Conservation (phyloP, 2,113 vertebrate genomes). For the Nibea albiflora region DNA sequence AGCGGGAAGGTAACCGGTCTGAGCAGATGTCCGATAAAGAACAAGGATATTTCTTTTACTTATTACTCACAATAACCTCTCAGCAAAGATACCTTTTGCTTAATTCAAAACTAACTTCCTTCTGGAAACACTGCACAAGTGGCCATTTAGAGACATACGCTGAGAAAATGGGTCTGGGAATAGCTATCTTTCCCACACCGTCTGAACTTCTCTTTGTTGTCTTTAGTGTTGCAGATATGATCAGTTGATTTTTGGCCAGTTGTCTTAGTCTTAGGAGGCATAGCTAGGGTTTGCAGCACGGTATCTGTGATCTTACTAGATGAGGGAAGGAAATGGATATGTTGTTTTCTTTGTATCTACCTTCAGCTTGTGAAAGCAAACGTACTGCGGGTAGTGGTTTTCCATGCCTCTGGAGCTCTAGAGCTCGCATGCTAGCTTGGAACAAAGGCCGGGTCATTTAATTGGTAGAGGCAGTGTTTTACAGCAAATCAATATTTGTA, state of each 20-base stretch:
- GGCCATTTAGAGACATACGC: slow-evolving; percentile 37
- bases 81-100: slow-evolving; percentile 39
- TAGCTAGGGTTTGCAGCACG: slow-evolving; percentile 31
- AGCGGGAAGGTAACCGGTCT: background rate
- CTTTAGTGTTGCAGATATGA: slow-evolving; percentile 71
- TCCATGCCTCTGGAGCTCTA: slow-evolving; percentile 20
- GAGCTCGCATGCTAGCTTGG: slow-evolving; percentile 3
- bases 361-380: slow-evolving; percentile 66
- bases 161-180: slow-evolving; percentile 54
- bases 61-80: slow-evolving; percentile 3
- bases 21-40: background rate
- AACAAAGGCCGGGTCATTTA: slow-evolving; percentile 40
- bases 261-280: slow-evolving; percentile 62
- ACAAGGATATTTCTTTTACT: background rate
- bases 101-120: slow-evolving; percentile 46
- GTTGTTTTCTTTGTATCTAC: slow-evolving; percentile 70
- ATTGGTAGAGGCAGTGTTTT: slow-evolving; percentile 24
- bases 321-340: slow-evolving; percentile 68
- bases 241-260: slow-evolving; percentile 61
- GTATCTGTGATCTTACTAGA: slow-evolving; percentile 55
- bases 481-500: slow-evolving; percentile 37
- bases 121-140: slow-evolving; percentile 26
- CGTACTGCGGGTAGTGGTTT: slow-evolving; percentile 38
- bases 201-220: slow-evolving; percentile 66
- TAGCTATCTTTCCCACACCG: slow-evolving; percentile 63